Evolutionary conservation across 2,888 invertebrate genomes (phyloP).

Genomic region (Tinea pellionella): DNA sequence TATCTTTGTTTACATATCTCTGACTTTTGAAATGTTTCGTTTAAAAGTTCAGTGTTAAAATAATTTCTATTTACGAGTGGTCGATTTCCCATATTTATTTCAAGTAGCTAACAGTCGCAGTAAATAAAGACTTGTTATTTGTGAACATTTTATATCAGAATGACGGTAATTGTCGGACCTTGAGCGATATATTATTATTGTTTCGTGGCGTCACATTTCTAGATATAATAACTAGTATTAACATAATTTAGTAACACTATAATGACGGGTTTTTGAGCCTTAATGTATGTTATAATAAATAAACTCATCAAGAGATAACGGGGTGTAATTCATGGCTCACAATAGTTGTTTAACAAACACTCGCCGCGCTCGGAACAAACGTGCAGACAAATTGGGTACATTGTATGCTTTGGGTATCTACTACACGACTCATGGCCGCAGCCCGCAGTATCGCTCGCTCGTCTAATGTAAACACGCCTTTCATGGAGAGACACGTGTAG

Average conservation of each 20-base stretch:
- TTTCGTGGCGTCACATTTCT: neutral
- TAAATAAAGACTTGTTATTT: neutral
- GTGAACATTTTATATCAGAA: neutral
- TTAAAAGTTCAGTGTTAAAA: neutral
- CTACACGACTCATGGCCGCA: neutral
- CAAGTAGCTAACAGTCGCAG: neutral
- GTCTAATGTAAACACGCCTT: neutral
- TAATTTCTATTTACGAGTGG: neutral
- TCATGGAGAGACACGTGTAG: neutral
- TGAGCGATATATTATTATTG: neutral
- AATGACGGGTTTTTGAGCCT: neutral
- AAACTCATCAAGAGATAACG: neutral
- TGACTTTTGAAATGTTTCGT: neutral
- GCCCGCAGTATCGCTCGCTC: neutral
- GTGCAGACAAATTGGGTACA: conserved; percentile 35
- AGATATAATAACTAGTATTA: neutral
- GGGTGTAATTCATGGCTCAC: conserved; percentile 22
- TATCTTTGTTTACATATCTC: neutral
- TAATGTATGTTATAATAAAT: neutral
- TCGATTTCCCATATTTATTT: neutral
- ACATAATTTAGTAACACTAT: neutral
- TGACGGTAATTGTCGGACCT: conserved; percentile 2
- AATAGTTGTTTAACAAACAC: conserved; percentile 37
- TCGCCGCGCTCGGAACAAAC: conserved; percentile 18
- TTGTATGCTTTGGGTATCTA: conserved; percentile 17